Conservation (phyloP, 2,888 invertebrate species). For the Dicranocentrus wangi region DNA sequence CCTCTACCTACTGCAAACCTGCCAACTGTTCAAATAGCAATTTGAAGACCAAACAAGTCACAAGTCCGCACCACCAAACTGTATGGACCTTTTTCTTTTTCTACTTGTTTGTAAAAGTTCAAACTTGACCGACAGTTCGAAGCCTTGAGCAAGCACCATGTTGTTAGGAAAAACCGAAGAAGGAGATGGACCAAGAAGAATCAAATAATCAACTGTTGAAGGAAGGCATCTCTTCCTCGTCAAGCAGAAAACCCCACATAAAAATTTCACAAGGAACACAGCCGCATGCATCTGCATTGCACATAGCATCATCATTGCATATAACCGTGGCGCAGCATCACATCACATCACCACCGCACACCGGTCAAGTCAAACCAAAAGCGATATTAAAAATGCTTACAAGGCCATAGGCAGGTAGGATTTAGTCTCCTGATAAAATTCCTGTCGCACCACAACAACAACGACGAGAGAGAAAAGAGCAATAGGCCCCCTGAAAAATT, state of each 20-base stretch:
- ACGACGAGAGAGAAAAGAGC: constrained; percentile 2
- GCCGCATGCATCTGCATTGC: too few species aligned
- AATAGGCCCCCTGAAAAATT: background rate
- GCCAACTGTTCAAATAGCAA: too few species aligned
- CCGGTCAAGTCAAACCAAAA: constrained; percentile 23
- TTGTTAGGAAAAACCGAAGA: background rate
- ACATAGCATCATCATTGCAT: too few species aligned
- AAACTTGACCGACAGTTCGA: constrained; percentile 9
- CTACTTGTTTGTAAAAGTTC: background rate
- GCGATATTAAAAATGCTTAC: constrained; percentile 4
- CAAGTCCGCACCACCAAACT: too few species aligned
- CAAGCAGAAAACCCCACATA: background rate
- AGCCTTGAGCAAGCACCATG: constrained; percentile 13
- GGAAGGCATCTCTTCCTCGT: constrained; percentile 40
- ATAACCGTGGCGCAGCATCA: too few species aligned
- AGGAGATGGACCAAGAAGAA: background rate
- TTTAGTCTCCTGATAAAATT: constrained; percentile 32
- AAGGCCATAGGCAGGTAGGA: constrained; percentile 12
- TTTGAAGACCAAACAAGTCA: too few species aligned
- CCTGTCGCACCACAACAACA: constrained; percentile 20
- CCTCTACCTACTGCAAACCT: too few species aligned
- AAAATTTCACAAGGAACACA: background rate
- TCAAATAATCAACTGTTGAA: constrained; percentile 54
- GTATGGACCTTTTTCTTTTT: too few species aligned
- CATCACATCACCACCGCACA: constrained; percentile 11